Evolutionary conservation across 2,797 vertebrate genomes (phyloP).

Genomic region (Microcaecilia unicolor): DNA sequence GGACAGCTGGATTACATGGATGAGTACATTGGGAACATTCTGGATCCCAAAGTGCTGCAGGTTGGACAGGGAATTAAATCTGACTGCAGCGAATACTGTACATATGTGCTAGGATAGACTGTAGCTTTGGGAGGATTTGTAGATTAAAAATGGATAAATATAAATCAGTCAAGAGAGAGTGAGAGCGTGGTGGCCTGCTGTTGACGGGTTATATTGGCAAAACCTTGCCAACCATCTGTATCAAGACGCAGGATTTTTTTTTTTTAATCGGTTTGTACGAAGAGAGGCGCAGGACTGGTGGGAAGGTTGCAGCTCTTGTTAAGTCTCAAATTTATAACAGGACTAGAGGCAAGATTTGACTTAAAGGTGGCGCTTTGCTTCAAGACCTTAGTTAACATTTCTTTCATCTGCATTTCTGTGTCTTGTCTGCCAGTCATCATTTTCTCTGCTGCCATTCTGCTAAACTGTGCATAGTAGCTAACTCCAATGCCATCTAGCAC

Average conservation of each 20-base stretch:
- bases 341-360: conserved; percentile 48
- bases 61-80: conserved; percentile 51
- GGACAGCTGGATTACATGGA: conserved; percentile 46
- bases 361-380: conserved; percentile 59
- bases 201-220: conserved; percentile 41
- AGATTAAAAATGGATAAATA: conserved; percentile 57
- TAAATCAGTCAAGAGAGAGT: conserved; percentile 41
- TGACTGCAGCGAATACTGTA: conserved; percentile 55
- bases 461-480: conserved; percentile 47
- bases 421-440: conserved; percentile 53
- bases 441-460: conserved; percentile 54
- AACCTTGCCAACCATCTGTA: conserved; percentile 40
- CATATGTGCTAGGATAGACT: conserved; percentile 46
- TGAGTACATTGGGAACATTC: conserved; percentile 41
- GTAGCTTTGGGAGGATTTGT: conserved; percentile 43
- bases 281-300: conserved; percentile 42
- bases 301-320: conserved; percentile 41
- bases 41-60: conserved; percentile 53
- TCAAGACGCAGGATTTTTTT: conserved; percentile 36
- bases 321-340: conserved; percentile 44
- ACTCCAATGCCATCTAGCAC: conserved; percentile 92
- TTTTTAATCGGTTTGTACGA: conserved; percentile 46
- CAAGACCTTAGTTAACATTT: conserved; percentile 62
- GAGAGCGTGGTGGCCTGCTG: conserved; percentile 44
- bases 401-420: conserved; percentile 71